phyloP scores from a whole-genome alignment of 37 sponge, comb jelly and placozoan species.

The Ianthella basta region DNA sequence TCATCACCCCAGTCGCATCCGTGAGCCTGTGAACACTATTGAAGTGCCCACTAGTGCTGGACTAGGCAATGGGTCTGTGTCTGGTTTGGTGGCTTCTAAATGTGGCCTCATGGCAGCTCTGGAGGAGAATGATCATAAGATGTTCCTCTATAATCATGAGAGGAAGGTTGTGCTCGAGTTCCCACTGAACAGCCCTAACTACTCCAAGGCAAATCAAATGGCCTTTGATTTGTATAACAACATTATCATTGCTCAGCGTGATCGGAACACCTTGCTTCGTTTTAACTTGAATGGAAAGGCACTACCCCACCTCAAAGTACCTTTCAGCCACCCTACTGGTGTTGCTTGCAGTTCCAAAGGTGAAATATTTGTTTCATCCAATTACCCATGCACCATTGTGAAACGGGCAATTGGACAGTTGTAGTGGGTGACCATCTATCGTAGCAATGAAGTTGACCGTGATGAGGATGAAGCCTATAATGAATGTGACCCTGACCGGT shows the following conservation, averaged over 20 bases:
- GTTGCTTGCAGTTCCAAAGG: not conserved
- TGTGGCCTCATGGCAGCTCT: not conserved
- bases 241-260: not conserved
- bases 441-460: not conserved
- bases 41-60: not conserved
- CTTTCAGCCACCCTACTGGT: not conserved
- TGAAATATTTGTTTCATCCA: not conserved
- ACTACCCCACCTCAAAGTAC: not conserved
- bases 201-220: slow-evolving; percentile 15
- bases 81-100: not conserved
- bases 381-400: not conserved
- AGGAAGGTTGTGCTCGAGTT: not conserved
- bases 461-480: slow-evolving; percentile 10
- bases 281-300: slow-evolving; percentile 15
- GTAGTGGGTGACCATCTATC: slow-evolving; percentile 16
- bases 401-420: not conserved
- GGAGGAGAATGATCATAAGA: slow-evolving; percentile 5
- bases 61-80: not conserved
- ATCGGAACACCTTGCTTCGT: not conserved
- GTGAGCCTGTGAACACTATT: not conserved
- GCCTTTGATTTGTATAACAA: not conserved
- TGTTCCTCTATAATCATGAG: not conserved
- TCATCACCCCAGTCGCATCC: not conserved
- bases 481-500: not conserved
- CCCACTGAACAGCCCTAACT: not conserved